Evolutionary conservation across 2,113 vertebrate species (phyloP), one percentile per base, ranked within the genome.

Genomic region (Pterocles orientalis): DNA sequence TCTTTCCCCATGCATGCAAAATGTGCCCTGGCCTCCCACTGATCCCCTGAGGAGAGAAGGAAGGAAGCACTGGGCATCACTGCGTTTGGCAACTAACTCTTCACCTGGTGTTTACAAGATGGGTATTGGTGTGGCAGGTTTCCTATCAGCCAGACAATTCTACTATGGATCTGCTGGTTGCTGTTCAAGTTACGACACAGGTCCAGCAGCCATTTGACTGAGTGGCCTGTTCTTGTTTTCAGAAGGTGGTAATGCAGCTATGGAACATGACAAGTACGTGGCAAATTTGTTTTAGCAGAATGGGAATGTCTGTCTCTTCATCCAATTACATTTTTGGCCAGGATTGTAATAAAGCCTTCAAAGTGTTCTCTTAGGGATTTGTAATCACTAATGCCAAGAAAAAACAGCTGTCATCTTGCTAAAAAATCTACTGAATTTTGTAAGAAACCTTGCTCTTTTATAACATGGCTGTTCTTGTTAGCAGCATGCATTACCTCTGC

Each of bases 321-420:
- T 88, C 73, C 78, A 94, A 73, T 92, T 92, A 94, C 23, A 29
- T 21, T 94, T 85, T 86, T 93, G 78, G 70, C 78, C 47, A 66
- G 62, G 62, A 72, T 43, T 82, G 19, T 39, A 23, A 3, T 36
- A 75, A 91, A 61, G 31, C 28, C 29, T 61, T 43, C n/a, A n/a
- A 58, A 94, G 41, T 60, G 29, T 77, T 86, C 72, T 88, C 75
- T 70, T 68, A 65, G 50, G 65, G 83, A 47, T 88, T 89, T 86
- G 3, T 36, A 86, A 76, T 64, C 50, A 57, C 33, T 26, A 91
- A 73, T 43, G 66, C 78, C 81, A 95, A 85, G 77, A 86, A 91
- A 82, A 90, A 89, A 19, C 61, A 92, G 53, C 69, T 93, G 86
- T 80, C 81, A 14, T 91, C 61, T 89, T 84, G 70, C 72, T 90